Percentiles rank a stretch among this genome's conserved stretches.
Conservation (phyloP, 2,113 vertebrate species). For the Herpailurus yagouaroundi region DNA sequence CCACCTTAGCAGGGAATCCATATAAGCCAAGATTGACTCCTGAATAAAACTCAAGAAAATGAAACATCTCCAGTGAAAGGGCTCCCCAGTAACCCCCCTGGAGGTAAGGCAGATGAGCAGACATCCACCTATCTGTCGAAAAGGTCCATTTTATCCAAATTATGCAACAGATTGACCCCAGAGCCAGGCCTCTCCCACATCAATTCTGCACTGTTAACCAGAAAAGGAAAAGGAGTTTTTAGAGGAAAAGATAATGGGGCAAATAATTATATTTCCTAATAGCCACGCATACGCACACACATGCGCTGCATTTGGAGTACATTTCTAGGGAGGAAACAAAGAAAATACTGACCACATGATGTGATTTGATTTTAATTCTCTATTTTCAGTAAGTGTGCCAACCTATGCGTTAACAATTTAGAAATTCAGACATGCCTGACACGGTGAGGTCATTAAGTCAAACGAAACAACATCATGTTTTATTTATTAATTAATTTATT, state of each 20-base stretch:
- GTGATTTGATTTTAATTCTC: neutral
- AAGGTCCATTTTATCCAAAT: slow-evolving; percentile 42
- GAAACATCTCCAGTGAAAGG: neutral
- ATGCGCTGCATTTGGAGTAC: neutral
- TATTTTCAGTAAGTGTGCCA: neutral
- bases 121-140: neutral
- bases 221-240: slow-evolving; percentile 11
- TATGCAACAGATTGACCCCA: neutral
- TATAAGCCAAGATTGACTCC: slow-evolving; percentile 6
- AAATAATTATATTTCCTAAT: neutral
- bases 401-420: neutral
- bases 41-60: slow-evolving; percentile 61
- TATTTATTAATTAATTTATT: too few species aligned
- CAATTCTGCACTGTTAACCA: neutral
- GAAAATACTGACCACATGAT: neutral
- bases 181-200: neutral
- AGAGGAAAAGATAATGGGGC: neutral
- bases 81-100: neutral
- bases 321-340: neutral
- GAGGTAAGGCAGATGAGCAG: neutral
- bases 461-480: neutral
- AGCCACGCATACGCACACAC: neutral
- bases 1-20: neutral
- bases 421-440: neutral
- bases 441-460: neutral